These are phyloP conservation scores for Drusus annulatus DNA, from an alignment of 1,140 invertebrate genomes.

Conservation along the genomic window DNA sequence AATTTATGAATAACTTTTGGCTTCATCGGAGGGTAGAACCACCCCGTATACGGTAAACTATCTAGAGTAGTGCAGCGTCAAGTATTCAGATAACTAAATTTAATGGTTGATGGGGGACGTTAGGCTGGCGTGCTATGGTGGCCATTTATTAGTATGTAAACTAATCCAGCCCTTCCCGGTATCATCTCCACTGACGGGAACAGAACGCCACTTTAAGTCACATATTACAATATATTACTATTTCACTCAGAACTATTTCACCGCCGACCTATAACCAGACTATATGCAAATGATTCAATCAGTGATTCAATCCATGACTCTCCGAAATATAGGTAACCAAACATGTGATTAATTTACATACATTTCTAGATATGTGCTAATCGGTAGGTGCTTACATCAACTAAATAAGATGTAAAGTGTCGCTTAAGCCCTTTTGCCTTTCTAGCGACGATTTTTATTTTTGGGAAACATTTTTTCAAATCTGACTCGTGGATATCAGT, in stretches of 20 bases:
- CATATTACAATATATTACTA: not conserved
- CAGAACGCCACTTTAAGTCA: not conserved
- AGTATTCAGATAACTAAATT: too few species aligned
- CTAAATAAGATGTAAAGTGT: too few species aligned
- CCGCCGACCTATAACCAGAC: not conserved
- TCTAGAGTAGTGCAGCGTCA: too few species aligned
- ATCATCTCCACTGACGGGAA: not conserved
- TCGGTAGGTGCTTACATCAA: too few species aligned
- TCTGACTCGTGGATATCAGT: too few species aligned
- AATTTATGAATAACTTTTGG: too few species aligned
- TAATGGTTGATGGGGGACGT: too few species aligned
- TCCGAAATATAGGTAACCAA: conserved; percentile 17
- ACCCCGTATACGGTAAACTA: too few species aligned
- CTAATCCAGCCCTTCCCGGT: not conserved
- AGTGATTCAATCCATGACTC: conserved; percentile 10
- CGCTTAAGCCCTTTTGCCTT: too few species aligned
- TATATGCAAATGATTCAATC: conserved; percentile 23
- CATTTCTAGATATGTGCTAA: not conserved
- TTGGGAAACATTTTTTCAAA: too few species aligned
- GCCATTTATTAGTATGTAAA: conserved; percentile 5
- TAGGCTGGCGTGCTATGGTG: not conserved
- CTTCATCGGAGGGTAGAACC: too few species aligned
- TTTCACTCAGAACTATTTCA: not conserved
- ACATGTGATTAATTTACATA: conserved; percentile 16
- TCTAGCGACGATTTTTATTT: too few species aligned